Base-by-base conservation (phyloP, 2,797 vertebrate genomes). In the Chiroxiphia lanceolata region DNA sequence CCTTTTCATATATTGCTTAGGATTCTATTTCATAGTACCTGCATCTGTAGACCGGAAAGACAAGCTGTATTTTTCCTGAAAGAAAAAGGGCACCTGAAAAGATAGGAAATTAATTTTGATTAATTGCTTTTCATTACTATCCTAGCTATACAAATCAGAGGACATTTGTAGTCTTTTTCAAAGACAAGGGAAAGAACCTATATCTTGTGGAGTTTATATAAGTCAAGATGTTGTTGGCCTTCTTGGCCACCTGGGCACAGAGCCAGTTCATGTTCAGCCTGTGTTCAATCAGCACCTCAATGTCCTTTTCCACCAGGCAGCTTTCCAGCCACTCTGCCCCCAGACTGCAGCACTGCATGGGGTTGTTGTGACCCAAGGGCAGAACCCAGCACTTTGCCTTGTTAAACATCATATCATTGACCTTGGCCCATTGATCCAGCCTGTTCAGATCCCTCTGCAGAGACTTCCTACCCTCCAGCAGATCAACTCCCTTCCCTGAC, bases 401-500 rank as follows among this genome's bases (percentile, higher is more conserved):
- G 7, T 19, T 17, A 63, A 44, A 56, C 36, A 6, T 44, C 22
- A 5, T 9, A 17, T 9, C 9, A 6, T 0, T 48, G 33, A 9
- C 56, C 19, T 63, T 48, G 26, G 6, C 22, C 42, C 50, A 29
- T 17, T 9, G 5, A 29, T 26, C 31, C 34, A 42, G 15, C 22
- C 9, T 33, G 8, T 27, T 13, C 18, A 68, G 34, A 31, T 42
- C 31, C 8, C 8, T 17, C 22, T 44, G 47, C 56, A 48, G 34
- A 11, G 34, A 36, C 9, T 57, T 56, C 13, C 27, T 38, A 44
- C 9, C 5, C 16, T 29, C 34, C 5, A n/a, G 27, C 9, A 63
- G 9, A 12, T 29, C 42, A 76, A 25, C 2, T 4, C 11, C 9
- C 19, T 38, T 4, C 15, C 15, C 3, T 20, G 48, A 0, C 3